Conservation (phyloP, 2,113 vertebrate species). For the Hyperopisus bebe region DNA sequence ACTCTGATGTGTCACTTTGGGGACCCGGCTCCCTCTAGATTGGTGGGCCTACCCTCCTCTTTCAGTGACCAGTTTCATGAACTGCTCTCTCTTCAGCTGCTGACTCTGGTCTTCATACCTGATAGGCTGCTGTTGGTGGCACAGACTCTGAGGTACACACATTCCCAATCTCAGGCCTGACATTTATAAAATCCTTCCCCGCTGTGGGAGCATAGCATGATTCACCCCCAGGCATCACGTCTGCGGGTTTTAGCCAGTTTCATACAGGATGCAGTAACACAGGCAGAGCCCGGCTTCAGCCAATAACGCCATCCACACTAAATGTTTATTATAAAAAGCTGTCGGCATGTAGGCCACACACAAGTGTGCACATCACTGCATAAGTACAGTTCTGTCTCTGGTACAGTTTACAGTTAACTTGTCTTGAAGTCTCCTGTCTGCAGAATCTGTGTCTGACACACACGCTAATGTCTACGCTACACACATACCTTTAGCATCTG, state of each 20-base stretch:
- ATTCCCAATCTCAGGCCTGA: constrained; percentile 1
- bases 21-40: neutral
- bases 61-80: neutral
- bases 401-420: neutral
- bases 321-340: constrained; percentile 3
- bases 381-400: neutral
- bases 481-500: neutral
- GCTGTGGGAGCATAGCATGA: neutral
- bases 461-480: neutral
- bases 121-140: neutral
- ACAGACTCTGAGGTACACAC: neutral
- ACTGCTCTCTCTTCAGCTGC: neutral
- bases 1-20: neutral
- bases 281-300: neutral
- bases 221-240: neutral
- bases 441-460: neutral
- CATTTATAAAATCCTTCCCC: neutral
- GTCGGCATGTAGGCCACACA: neutral
- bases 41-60: neutral
- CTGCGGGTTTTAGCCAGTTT: neutral
- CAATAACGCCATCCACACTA: neutral
- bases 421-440: neutral
- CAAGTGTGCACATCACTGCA: neutral
- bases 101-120: neutral
- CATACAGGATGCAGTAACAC: neutral